Evolutionary conservation across 1,140 invertebrate genomes (phyloP).

Genomic region (Paracyclopina nana): DNA sequence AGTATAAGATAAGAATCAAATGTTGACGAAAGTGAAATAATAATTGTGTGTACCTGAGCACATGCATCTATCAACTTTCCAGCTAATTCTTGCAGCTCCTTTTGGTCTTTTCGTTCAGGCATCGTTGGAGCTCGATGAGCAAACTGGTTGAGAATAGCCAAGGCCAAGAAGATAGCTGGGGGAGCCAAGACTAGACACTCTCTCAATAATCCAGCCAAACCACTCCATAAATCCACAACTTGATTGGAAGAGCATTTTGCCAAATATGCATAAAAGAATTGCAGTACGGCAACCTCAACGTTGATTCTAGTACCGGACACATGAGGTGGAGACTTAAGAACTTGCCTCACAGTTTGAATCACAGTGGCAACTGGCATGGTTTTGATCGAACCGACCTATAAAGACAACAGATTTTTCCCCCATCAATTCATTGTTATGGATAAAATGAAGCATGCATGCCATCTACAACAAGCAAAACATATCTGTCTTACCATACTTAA

Average conservation of each 20-base stretch:
- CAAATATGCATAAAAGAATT: slow-evolving; percentile 41
- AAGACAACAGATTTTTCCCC: too few species aligned
- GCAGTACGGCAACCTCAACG: slow-evolving; percentile 39
- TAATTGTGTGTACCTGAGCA: too few species aligned
- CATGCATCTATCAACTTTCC: slow-evolving; percentile 14
- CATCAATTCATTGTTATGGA: too few species aligned
- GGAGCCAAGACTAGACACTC: slow-evolving; percentile 47
- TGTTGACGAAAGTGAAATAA: too few species aligned
- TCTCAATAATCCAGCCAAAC: slow-evolving; percentile 51
- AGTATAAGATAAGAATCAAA: too few species aligned
- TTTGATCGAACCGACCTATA: slow-evolving; percentile 54
- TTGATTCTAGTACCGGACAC: slow-evolving; percentile 36
- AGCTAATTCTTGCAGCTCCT: slow-evolving; percentile 45
- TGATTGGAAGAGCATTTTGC: slow-evolving; percentile 22
- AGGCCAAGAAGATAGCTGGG: slow-evolving; percentile 54
- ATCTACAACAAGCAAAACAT: too few species aligned
- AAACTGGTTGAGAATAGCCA: slow-evolving; percentile 64
- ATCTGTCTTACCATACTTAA: too few species aligned
- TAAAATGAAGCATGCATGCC: too few species aligned
- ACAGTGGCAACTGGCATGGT: slow-evolving; percentile 66
- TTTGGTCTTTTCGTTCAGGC: slow-evolving; percentile 58
- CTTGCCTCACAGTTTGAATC: slow-evolving; percentile 60
- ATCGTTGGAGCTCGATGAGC: slow-evolving; percentile 55
- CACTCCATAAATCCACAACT: slow-evolving; percentile 59
- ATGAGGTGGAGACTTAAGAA: slow-evolving; percentile 52